Percentiles rank a stretch among this genome's conserved stretches.
Conservation (phyloP, 2,797 vertebrate species). For the Natrix natrix region DNA sequence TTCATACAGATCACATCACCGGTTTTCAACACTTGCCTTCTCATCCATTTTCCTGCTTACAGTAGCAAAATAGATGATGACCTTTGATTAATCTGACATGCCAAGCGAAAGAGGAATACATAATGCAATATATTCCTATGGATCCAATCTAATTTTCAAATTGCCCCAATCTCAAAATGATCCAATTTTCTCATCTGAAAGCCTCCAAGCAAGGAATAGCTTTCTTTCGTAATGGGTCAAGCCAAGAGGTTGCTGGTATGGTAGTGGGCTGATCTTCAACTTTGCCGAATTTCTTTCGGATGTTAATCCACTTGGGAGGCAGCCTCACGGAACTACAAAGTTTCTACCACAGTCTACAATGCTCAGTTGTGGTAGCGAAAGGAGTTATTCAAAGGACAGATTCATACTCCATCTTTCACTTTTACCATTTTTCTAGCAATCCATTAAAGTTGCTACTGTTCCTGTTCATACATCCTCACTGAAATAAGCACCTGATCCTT, state of each 20-base stretch:
- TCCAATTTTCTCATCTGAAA: neutral
- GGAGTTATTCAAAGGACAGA: neutral
- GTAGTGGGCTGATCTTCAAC: neutral
- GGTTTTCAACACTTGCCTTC: neutral
- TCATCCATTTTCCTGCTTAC: neutral
- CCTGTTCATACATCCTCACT: neutral
- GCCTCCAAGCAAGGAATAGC: neutral
- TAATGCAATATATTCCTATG: neutral
- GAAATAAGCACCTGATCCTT: neutral
- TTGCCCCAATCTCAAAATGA: neutral
- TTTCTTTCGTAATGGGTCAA: neutral
- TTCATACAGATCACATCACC: neutral
- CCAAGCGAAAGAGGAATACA: neutral
- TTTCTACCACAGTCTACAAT: no score
- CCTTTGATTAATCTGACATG: neutral
- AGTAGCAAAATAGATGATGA: neutral
- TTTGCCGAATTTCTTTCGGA: neutral
- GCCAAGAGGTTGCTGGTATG: neutral
- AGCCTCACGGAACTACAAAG: neutral
- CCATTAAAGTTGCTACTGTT: neutral
- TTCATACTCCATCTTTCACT: neutral
- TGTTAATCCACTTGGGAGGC: neutral
- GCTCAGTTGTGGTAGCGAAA: neutral
- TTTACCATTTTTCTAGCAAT: neutral
- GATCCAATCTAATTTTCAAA: neutral